A percentile compares a stretch with the other conserved stretches of the same genome.
phyloP scores from a whole-genome alignment of 1,140 invertebrate genomes.

The Philotrypesis tridentata region DNA sequence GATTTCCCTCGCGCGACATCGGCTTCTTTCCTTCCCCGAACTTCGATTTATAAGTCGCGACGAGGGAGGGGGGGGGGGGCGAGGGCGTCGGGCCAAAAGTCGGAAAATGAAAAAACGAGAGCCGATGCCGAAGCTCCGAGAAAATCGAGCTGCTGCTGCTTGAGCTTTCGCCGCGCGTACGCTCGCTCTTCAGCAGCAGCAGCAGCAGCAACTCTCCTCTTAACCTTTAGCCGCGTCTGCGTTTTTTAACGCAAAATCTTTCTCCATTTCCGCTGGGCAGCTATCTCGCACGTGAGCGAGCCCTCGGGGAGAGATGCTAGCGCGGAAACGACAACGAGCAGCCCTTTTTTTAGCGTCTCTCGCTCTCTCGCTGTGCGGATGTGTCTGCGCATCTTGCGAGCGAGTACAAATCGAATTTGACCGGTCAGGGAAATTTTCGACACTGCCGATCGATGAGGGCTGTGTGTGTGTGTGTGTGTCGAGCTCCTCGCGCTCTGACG shows the following conservation, averaged over 20 bases:
- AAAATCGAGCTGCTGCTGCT: conserved; percentile 61
- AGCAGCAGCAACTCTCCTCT: no score
- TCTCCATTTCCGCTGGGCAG: conserved; percentile 2
- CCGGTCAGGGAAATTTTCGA: conserved; percentile 58
- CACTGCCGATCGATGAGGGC: conserved; percentile 7
- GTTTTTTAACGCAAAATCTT: conserved; percentile 67
- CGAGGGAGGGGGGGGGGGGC: not conserved
- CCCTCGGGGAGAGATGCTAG: not conserved
- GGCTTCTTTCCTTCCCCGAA: not conserved
- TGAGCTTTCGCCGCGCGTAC: conserved; percentile 69
- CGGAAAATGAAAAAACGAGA: conserved; percentile 17
- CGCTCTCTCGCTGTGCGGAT: not conserved
- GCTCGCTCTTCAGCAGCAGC: conserved; percentile 60
- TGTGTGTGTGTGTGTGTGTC: no score
- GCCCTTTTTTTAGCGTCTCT: conserved; percentile 50
- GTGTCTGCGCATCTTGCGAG: conserved; percentile 39
- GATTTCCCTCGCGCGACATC: not conserved
- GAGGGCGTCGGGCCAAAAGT: conserved; percentile 47
- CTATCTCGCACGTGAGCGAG: not conserved
- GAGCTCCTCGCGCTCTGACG: conserved; percentile 23
- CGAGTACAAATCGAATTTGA: conserved; percentile 66
- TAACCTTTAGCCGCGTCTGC: conserved; percentile 70
- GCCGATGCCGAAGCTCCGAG: conserved; percentile 1
- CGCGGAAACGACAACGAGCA: conserved; percentile 10
- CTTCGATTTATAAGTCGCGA: conserved; percentile 2